phyloP scores from a whole-genome alignment of 2,888 invertebrate genomes.

The Morpho deidamia region DNA sequence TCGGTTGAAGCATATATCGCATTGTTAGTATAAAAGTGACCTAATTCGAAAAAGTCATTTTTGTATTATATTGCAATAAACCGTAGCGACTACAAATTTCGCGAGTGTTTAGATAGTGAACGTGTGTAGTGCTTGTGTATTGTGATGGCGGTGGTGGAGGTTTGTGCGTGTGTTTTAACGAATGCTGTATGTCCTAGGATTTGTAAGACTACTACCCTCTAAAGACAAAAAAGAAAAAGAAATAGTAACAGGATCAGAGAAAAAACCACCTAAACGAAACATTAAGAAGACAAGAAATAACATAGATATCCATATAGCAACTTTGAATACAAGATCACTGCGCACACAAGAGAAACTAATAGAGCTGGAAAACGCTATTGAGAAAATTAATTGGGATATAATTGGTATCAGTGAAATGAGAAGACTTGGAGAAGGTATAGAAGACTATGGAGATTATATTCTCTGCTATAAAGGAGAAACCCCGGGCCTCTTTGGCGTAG shows the following conservation, averaged over 20 bases:
- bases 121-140: too few species aligned
- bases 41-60: too few species aligned
- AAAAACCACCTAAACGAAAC: too few species aligned
- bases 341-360: neutral
- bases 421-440: constrained; percentile 2
- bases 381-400: neutral
- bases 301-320: neutral
- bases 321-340: neutral
- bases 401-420: constrained; percentile 5
- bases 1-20: neutral
- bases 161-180: too few species aligned
- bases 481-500: neutral
- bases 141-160: too few species aligned
- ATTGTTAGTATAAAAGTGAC: too few species aligned
- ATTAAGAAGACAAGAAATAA: too few species aligned
- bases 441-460: neutral
- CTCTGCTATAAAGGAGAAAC: constrained; percentile 1
- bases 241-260: too few species aligned
- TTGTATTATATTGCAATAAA: too few species aligned
- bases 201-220: neutral
- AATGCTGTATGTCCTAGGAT: too few species aligned
- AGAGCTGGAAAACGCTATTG: neutral
- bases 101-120: too few species aligned
- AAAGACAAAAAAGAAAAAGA: neutral
- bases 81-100: too few species aligned